Evolutionary conservation across 2,888 invertebrate species (phyloP).

Genomic region (Caenorhabditis sinica): DNA sequence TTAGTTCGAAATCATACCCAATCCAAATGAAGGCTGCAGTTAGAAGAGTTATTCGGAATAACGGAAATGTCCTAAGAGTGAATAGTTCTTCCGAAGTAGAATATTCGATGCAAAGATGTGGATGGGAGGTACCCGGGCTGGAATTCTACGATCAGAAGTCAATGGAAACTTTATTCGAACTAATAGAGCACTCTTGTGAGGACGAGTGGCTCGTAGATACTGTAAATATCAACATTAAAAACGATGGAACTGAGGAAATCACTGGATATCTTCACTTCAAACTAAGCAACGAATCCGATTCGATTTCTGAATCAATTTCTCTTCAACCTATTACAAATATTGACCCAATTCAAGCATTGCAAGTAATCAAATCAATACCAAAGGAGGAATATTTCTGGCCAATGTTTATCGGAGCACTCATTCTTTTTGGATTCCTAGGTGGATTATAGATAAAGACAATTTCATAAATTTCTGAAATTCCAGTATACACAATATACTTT

Average conservation of each 20-base stretch:
- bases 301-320: background rate
- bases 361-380: background rate
- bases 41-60: background rate
- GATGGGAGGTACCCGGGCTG: slow-evolving; percentile 1
- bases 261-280: background rate
- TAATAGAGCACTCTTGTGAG: slow-evolving; percentile 4
- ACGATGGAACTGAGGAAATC: background rate
- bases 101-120: slow-evolving; percentile 8
- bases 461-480: background rate
- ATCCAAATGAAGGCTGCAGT: slow-evolving; percentile 29
- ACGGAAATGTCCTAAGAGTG: slow-evolving; percentile 4
- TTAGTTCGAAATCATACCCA: slow-evolving; percentile 7
- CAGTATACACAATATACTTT: background rate
- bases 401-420: background rate
- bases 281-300: background rate
- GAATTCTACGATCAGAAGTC: background rate
- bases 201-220: slow-evolving; percentile 37
- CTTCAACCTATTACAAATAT: background rate
- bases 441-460: background rate
- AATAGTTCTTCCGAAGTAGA: background rate
- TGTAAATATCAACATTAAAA: slow-evolving; percentile 28
- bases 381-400: background rate
- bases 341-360: background rate
- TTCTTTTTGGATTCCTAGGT: background rate
- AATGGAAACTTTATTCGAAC: background rate